Evolutionary conservation across 2,888 invertebrate species (phyloP).

Genomic region (Latrodectus hesperus): DNA sequence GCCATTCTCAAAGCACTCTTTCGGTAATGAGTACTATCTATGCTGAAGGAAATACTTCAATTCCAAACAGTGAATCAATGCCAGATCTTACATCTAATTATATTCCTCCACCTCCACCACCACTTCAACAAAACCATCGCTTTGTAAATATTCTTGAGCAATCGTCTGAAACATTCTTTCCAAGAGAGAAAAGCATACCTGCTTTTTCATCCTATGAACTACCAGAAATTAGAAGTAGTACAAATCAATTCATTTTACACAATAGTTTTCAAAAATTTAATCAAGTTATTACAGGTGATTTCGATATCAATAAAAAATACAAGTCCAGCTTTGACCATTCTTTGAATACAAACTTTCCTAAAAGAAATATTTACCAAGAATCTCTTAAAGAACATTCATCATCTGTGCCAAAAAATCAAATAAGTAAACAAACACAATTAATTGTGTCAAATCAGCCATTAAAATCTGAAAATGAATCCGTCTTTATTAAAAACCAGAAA

Average conservation of each 20-base stretch:
- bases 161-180: constrained; percentile 13
- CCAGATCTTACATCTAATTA: constrained; percentile 73
- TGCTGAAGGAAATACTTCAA: constrained; percentile 70
- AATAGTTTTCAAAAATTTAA: not conserved
- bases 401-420: constrained; percentile 8
- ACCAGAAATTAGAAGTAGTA: constrained; percentile 23
- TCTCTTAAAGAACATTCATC: constrained; percentile 16
- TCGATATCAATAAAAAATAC: not conserved
- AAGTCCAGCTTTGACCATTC: too few relatives aligned
- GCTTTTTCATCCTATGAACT: constrained; percentile 29
- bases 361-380: constrained; percentile 20
- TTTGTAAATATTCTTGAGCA: not conserved
- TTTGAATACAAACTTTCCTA: constrained; percentile 11
- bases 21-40: constrained; percentile 73
- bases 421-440: constrained; percentile 23
- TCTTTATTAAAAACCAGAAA: constrained; percentile 30
- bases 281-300: constrained; percentile 5
- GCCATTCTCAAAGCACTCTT: constrained; percentile 74
- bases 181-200: constrained; percentile 1
- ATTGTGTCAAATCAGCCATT: constrained; percentile 54
- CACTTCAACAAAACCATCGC: constrained; percentile 40
- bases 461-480: constrained; percentile 29
- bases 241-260: not conserved
- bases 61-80: constrained; percentile 74
- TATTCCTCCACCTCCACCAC: constrained; percentile 70